Conservation (phyloP, 2,113 vertebrate genomes). For the Anas platyrhynchos region DNA sequence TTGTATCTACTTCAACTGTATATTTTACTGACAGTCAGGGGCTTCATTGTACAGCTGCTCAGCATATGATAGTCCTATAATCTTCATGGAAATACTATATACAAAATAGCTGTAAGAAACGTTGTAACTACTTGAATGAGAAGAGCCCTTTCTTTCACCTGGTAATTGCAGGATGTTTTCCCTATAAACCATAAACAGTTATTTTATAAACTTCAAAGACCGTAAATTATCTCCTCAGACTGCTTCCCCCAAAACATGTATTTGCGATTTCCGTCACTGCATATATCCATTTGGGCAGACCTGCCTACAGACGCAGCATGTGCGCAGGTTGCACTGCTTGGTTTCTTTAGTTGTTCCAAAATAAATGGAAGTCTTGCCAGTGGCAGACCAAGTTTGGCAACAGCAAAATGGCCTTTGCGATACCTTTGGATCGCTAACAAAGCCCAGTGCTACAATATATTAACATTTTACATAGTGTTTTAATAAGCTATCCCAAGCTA, state of each 20-base stretch:
- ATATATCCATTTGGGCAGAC: neutral
- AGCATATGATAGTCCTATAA: conserved; percentile 31
- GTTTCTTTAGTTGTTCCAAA: neutral
- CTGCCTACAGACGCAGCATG: neutral
- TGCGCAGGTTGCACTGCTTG: neutral
- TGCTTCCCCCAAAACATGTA: neutral
- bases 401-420: neutral
- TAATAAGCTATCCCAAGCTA: conserved; percentile 9
- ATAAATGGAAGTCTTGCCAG: neutral
- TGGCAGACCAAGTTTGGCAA: neutral
- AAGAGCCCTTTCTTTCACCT: neutral
- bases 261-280: neutral
- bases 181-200: neutral
- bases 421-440: conserved; percentile 36
- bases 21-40: conserved; percentile 9
- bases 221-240: conserved; percentile 2
- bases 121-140: neutral
- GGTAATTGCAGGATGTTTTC: conserved; percentile 16
- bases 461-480: conserved; percentile 7
- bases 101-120: neutral
- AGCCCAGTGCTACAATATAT: neutral
- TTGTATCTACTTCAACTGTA: conserved; percentile 21
- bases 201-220: conserved; percentile 49
- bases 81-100: conserved; percentile 18
- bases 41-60: conserved; percentile 41